Conservation (phyloP, 2,888 invertebrate species). For the Caenorhabditis sulstoni region DNA sequence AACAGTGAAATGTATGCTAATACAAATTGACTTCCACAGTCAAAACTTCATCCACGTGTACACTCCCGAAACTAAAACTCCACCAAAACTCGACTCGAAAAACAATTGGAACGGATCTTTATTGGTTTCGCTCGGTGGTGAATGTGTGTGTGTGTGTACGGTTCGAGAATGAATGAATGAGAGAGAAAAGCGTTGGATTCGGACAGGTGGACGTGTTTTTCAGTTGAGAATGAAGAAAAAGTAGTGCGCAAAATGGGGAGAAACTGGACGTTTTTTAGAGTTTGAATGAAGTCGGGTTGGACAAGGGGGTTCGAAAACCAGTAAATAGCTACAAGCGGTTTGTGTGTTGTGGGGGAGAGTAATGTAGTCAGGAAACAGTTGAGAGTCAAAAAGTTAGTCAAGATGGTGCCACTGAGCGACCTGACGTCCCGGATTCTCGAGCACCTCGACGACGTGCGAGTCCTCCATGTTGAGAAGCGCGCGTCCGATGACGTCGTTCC, state of each 20-base stretch:
- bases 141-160: not conserved
- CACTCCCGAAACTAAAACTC: no score
- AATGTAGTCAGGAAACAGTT: not conserved
- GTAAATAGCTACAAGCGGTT: constrained; percentile 35
- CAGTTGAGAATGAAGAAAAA: no score
- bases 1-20: no score
- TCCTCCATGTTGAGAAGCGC: constrained; percentile 69
- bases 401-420: constrained; percentile 99
- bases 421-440: constrained; percentile 95
- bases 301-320: constrained; percentile 43
- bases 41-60: no score
- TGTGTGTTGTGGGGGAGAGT: not conserved
- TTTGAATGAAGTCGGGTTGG: not conserved
- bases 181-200: no score
- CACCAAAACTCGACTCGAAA: no score
- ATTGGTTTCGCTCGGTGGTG: constrained; percentile 24
- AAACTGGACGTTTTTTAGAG: not conserved
- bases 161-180: no score
- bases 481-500: constrained; percentile 72
- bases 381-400: constrained; percentile 45
- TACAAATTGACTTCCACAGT: no score
- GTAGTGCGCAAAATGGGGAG: no score
- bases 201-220: no score
- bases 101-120: constrained; percentile 41
- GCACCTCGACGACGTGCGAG: constrained; percentile 81